Evolutionary conservation across 1,140 invertebrate genomes (phyloP).

Genomic region (Drosophila serrata): DNA sequence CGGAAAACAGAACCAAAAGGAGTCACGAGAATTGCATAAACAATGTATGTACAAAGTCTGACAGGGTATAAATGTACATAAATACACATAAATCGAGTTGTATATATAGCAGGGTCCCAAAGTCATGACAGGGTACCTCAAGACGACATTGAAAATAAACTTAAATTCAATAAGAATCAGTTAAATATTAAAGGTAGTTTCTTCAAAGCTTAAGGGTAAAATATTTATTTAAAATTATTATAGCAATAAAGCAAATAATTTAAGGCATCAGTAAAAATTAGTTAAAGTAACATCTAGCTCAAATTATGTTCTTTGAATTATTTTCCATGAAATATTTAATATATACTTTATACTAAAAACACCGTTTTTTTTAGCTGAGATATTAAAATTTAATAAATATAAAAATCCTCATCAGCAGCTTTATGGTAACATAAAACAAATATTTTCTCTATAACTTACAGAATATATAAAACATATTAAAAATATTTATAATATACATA

Average conservation of each 20-base stretch:
- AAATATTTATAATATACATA: too few relatives aligned
- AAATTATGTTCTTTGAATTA: too few relatives aligned
- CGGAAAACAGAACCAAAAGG: slow-evolving; percentile 56
- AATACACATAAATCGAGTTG: slow-evolving; percentile 33
- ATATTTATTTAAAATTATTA: not conserved
- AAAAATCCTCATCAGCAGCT: not conserved
- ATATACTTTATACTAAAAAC: not conserved
- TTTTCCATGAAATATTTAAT: not conserved
- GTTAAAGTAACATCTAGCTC: too few relatives aligned
- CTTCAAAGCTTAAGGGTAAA: too few relatives aligned
- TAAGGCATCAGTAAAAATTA: too few relatives aligned
- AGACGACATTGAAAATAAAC: not conserved
- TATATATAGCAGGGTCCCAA: slow-evolving; percentile 25
- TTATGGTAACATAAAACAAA: not conserved
- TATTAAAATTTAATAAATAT: not conserved
- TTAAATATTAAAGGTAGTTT: not conserved
- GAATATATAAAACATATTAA: too few relatives aligned
- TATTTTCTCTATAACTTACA: not conserved
- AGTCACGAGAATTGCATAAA: slow-evolving; percentile 77
- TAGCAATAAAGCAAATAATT: too few relatives aligned
- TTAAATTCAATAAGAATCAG: too few relatives aligned
- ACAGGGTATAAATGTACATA: slow-evolving; percentile 2
- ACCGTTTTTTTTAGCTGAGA: not conserved
- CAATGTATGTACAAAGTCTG: slow-evolving; percentile 51
- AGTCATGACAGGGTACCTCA: slow-evolving; percentile 13